Conservation (phyloP, 2,888 invertebrate species). For the Odontomyia ornata region DNA sequence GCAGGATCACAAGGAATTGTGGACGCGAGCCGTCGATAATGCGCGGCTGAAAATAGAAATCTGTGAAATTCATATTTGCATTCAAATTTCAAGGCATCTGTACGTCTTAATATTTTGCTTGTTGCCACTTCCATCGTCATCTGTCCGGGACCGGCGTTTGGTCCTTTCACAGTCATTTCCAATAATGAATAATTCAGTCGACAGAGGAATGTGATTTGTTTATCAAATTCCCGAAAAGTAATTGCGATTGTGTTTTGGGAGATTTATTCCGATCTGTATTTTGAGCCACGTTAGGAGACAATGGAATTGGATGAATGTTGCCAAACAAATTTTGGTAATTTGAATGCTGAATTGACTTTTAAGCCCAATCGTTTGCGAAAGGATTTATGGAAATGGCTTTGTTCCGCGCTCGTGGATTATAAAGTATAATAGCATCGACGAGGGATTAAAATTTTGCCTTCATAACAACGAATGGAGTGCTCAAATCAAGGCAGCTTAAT, state of each 20-base stretch:
- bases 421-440: background rate
- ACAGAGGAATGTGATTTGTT: slow-evolving; percentile 4
- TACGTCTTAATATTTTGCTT: background rate
- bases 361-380: background rate
- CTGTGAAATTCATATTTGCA: background rate
- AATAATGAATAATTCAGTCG: slow-evolving; percentile 37
- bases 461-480: no score
- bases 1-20: background rate
- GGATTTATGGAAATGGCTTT: slow-evolving; percentile 4
- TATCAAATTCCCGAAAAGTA: background rate
- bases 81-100: background rate
- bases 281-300: background rate
- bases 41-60: background rate
- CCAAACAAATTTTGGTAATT: background rate
- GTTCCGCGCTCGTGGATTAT: background rate
- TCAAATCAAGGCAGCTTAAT: no score
- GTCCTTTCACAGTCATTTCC: background rate
- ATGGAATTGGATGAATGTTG: background rate
- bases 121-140: background rate
- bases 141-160: no score
- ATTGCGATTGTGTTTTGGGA: background rate
- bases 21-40: background rate
- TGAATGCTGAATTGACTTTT: background rate
- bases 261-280: background rate
- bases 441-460: background rate